phyloP scores from a whole-genome alignment of 2,888 invertebrate species.

The Pristionchus exspectatus region DNA sequence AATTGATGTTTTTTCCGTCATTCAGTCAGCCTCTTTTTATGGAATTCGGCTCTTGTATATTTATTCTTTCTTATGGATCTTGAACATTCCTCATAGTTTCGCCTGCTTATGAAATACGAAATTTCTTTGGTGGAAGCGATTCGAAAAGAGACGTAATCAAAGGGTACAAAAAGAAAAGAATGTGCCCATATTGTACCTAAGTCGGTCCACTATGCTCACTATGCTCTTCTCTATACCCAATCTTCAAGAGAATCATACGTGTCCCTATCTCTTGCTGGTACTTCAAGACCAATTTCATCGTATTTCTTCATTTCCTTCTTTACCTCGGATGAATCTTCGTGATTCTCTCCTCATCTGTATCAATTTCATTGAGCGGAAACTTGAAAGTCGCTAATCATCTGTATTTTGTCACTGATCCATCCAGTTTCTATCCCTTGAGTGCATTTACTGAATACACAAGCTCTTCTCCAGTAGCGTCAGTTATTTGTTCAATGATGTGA shows the following conservation, averaged over 20 bases:
- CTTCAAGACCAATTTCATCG: not conserved
- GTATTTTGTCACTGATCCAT: not conserved
- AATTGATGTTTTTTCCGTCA: not conserved
- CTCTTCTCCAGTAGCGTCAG: not conserved
- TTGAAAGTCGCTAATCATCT: not conserved
- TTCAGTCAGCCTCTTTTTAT: not conserved
- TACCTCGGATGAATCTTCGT: not conserved
- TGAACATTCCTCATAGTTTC: not conserved
- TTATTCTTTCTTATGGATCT: no score
- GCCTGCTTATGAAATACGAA: not conserved
- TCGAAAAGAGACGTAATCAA: not conserved
- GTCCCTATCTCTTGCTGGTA: not conserved
- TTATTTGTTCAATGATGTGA: slow-evolving; percentile 1
- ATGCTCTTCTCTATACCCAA: not conserved
- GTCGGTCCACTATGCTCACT: not conserved
- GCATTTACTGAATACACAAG: not conserved
- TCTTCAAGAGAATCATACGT: not conserved
- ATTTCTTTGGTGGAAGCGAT: not conserved
- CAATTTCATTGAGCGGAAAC: not conserved
- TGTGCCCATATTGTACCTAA: not conserved
- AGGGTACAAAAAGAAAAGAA: not conserved
- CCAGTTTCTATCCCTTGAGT: not conserved
- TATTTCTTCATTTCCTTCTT: not conserved
- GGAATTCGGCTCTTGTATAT: not conserved
- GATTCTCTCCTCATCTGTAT: not conserved